These are phyloP conservation scores for Petrocephalus microphthalmus DNA, from an alignment of 2,113 vertebrate genomes.

Conservation along the genomic window DNA sequence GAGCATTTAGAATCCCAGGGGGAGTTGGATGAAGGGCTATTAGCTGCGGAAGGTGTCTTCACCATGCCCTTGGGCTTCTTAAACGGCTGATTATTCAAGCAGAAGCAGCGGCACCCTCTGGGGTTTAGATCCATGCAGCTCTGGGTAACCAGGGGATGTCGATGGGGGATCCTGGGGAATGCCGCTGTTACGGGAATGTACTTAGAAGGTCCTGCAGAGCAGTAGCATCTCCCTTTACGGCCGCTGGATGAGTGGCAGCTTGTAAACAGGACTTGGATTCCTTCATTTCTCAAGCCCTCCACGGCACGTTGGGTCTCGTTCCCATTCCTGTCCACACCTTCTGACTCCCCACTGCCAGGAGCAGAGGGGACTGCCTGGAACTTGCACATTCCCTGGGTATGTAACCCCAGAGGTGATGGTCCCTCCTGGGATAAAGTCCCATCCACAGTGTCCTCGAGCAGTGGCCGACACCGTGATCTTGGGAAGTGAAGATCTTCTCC, in stretches of 20 bases:
- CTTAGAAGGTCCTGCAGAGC: conserved; percentile 17
- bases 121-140: conserved; percentile 52
- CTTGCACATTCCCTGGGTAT: conserved; percentile 40
- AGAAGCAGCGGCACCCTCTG: conserved; percentile 47
- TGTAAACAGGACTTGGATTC: conserved; percentile 37
- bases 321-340: conserved; percentile 31
- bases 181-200: conserved; percentile 22
- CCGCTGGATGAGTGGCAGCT: conserved; percentile 25
- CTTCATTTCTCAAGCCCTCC: conserved; percentile 37
- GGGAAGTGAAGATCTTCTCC: conserved; percentile 34
- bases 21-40: conserved; percentile 61
- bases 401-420: conserved; percentile 37
- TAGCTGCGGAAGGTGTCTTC: conserved; percentile 54
- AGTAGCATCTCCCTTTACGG: conserved; percentile 27
- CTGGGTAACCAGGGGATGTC: conserved; percentile 45
- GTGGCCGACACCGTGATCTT: conserved; percentile 31
- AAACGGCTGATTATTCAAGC: conserved; percentile 52
- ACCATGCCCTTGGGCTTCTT: conserved; percentile 43
- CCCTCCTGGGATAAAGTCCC: conserved; percentile 46
- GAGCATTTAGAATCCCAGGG: conserved; percentile 43
- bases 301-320: conserved; percentile 24
- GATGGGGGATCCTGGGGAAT: conserved; percentile 36
- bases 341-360: conserved; percentile 44
- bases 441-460: conserved; percentile 41
- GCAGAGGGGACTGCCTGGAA: conserved; percentile 49